A percentile compares a stretch with the other conserved stretches of the same genome.
phyloP scores from a whole-genome alignment of 2,113 vertebrate species.

The Trogon melanurus region DNA sequence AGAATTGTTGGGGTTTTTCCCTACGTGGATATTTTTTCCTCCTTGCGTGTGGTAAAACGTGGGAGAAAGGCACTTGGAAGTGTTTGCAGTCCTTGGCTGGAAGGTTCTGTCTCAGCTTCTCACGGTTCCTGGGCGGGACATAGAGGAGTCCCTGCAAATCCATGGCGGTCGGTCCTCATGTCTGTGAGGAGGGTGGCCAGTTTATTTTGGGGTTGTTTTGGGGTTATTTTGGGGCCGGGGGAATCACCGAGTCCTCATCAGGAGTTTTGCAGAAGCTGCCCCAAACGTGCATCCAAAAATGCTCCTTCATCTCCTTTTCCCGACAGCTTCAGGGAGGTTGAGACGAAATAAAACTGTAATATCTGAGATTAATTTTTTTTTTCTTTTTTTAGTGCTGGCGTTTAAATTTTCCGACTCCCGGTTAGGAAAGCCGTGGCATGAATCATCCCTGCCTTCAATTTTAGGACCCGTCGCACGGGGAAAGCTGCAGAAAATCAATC shows the following conservation, averaged over 20 bases:
- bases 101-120: not conserved
- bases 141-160: not conserved
- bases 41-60: not conserved
- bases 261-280: not conserved
- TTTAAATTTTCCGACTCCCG: conserved; percentile 4
- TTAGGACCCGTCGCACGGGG: not conserved
- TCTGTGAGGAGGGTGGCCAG: not conserved
- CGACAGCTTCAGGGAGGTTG: not conserved
- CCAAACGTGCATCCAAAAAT: not conserved
- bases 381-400: not conserved
- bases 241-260: not conserved
- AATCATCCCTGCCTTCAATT: conserved; percentile 24
- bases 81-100: not conserved
- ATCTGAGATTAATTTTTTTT: not conserved
- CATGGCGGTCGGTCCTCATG: not conserved
- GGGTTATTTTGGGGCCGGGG: not conserved
- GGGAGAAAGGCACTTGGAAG: not conserved
- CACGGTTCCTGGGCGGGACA: not conserved
- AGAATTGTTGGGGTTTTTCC: not conserved
- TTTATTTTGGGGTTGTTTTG: not conserved
- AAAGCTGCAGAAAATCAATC: conserved; percentile 25
- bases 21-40: not conserved
- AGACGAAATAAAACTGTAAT: not conserved
- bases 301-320: not conserved
- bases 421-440: not conserved